phyloP scores from a whole-genome alignment of 64 coral and sea anemone species.

The Stylophora pistillata region DNA sequence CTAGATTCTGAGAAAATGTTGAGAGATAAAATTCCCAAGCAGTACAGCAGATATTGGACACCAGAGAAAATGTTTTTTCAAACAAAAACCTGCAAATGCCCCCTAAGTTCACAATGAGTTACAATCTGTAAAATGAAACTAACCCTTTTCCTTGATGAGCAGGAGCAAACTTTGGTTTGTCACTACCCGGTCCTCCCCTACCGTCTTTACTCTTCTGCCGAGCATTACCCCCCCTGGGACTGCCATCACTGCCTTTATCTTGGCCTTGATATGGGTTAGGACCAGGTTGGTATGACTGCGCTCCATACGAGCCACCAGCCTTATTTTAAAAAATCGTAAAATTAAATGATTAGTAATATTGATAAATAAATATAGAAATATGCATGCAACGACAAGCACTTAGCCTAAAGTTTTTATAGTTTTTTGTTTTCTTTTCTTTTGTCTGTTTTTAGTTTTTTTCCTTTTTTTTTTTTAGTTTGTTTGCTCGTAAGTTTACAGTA shows the following conservation, averaged over 20 bases:
- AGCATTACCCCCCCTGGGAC: constrained; percentile 46
- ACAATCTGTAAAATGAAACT: background rate
- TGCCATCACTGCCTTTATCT: constrained; percentile 2
- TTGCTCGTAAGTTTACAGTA: too few species aligned
- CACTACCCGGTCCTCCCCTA: constrained; percentile 11
- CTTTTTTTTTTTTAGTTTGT: too few species aligned
- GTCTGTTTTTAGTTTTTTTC: too few species aligned
- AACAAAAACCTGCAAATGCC: background rate
- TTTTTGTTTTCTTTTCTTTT: too few species aligned
- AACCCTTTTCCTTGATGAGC: constrained; percentile 50
- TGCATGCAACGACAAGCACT: too few species aligned
- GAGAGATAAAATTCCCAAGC: too few species aligned
- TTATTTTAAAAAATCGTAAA: background rate
- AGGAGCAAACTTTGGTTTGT: constrained; percentile 25
- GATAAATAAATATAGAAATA: too few species aligned
- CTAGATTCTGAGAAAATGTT: too few species aligned
- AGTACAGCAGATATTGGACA: too few species aligned
- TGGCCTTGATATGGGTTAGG: constrained; percentile 29
- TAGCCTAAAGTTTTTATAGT: too few species aligned
- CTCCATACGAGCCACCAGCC: background rate
- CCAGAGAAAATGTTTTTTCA: background rate
- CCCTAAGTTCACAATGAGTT: too few species aligned
- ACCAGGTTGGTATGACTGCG: background rate
- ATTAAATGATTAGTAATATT: background rate
- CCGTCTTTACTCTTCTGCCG: constrained; percentile 22